These are phyloP conservation scores for Pantelozetes paolii DNA, from an alignment of 2,888 invertebrate species.

Conservation along the genomic window DNA sequence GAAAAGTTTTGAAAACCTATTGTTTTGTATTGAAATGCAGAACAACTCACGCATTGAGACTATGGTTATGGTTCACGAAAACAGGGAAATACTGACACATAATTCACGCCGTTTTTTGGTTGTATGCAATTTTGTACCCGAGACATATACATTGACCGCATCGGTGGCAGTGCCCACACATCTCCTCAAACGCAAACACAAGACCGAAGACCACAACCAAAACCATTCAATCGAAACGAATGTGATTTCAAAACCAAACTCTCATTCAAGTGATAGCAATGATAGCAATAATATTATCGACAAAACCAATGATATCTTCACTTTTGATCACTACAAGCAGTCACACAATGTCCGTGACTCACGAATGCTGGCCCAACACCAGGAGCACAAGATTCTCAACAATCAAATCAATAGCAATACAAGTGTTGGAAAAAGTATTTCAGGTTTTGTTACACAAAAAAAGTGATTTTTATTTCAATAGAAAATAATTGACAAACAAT, in stretches of 20 bases:
- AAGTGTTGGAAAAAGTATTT: neutral
- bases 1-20: no score
- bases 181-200: constrained; percentile 32
- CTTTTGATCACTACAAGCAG: constrained; percentile 25
- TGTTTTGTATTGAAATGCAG: constrained; percentile 50
- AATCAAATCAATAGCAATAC: neutral
- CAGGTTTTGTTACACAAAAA: neutral
- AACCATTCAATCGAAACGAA: neutral
- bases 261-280: neutral
- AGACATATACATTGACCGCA: constrained; percentile 73
- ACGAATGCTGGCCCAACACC: constrained; percentile 41
- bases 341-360: constrained; percentile 40
- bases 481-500: neutral
- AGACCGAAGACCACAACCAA: neutral
- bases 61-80: constrained; percentile 76
- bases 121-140: constrained; percentile 74
- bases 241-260: neutral
- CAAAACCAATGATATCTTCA: constrained; percentile 19
- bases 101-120: constrained; percentile 73
- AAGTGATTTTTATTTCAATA: neutral
- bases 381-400: constrained; percentile 18
- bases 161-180: constrained; percentile 53
- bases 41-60: constrained; percentile 75
- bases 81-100: constrained; percentile 73
- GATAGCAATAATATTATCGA: neutral